Evolutionary conservation across 1,140 invertebrate species (phyloP), one percentile per base, ranked within the genome.

Genomic region (Scaptomyza pallida): DNA sequence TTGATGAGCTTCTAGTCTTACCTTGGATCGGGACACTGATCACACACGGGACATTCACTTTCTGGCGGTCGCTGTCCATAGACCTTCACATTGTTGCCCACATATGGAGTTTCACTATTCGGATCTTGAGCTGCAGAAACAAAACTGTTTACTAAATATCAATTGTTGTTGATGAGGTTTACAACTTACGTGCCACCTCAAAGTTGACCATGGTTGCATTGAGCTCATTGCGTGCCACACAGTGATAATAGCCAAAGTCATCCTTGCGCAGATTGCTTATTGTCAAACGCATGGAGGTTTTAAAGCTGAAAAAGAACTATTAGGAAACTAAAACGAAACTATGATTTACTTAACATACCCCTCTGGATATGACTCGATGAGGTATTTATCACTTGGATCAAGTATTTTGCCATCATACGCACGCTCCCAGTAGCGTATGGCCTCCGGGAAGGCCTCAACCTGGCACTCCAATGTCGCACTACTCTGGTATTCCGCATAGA

Each of bases 371-470:
- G 94, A 93, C 51, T 95, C 93, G 9, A 94, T 94, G 61, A 93
- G 93, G 89, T 95, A 96, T 80, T 96, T 95, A 2, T 94, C 93
- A 44, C 93, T 93, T 13, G 93, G 93, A 88, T 96, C 94, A 0
- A 97, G 82, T 5, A 97, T 94, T 50, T 94, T 93, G n/a, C 95
- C 95, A 64, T 97, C 95, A 4, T 93, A 92, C 9, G 83, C 92
- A 30, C 94, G 93, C 83, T 97, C 96, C 98, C 98, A 99, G 78
- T 96, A 96, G 52, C 94, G 94, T 1, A 97, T 93, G 0, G 96
- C 95, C 75, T 96, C 95, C 0, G 98, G 97, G 90, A 95, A 98
- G 0, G 97, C 97, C 91, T 98, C 97, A 0, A 94, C 93, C 89
- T 96, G 94, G 80, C 97, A 98, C 90, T 97, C 96, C 3, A 98